Percentiles rank a stretch among this genome's conserved stretches.
Evolutionary conservation across 2,888 invertebrate species (phyloP).

Genomic region (Conops quadrifasciatus): DNA sequence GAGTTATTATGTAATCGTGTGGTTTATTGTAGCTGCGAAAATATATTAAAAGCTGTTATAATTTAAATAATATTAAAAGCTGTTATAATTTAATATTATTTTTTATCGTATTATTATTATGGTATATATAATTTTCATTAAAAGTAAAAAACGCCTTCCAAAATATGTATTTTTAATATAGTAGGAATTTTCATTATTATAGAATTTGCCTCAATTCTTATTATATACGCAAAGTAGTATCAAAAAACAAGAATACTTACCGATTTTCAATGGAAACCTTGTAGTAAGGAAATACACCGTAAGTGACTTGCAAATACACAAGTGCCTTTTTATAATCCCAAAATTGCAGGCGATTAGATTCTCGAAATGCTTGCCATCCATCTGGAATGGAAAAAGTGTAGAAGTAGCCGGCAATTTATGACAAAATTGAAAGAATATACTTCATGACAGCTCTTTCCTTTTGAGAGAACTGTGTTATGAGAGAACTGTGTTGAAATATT

Average conservation of each 20-base stretch:
- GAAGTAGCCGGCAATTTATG: too few relatives aligned
- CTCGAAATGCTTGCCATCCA: constrained; percentile 60
- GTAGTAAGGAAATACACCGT: constrained; percentile 62
- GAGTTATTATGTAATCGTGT: constrained; percentile 61
- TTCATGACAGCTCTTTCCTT: too few relatives aligned
- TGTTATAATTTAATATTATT: background rate
- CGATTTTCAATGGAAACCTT: constrained; percentile 61
- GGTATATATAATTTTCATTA: background rate
- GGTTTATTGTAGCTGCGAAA: constrained; percentile 54
- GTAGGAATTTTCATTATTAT: too few relatives aligned
- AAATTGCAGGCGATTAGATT: constrained; percentile 53
- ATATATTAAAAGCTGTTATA: too few relatives aligned
- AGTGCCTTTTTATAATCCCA: constrained; percentile 61
- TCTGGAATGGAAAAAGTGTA: constrained; percentile 48
- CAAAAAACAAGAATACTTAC: constrained; percentile 41
- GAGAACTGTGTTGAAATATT: too few relatives aligned
- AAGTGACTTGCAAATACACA: constrained; percentile 57
- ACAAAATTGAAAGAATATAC: too few relatives aligned
- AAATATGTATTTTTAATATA: background rate
- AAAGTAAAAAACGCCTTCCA: background rate
- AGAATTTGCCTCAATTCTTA: too few relatives aligned
- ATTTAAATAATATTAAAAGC: background rate
- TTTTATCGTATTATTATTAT: too few relatives aligned
- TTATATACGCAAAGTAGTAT: too few relatives aligned
- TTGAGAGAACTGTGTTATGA: too few relatives aligned